A percentile compares a stretch with the other conserved stretches of the same genome.
Evolutionary conservation across 2,888 invertebrate genomes (phyloP).

Genomic region (Drosophila meridionalis): DNA sequence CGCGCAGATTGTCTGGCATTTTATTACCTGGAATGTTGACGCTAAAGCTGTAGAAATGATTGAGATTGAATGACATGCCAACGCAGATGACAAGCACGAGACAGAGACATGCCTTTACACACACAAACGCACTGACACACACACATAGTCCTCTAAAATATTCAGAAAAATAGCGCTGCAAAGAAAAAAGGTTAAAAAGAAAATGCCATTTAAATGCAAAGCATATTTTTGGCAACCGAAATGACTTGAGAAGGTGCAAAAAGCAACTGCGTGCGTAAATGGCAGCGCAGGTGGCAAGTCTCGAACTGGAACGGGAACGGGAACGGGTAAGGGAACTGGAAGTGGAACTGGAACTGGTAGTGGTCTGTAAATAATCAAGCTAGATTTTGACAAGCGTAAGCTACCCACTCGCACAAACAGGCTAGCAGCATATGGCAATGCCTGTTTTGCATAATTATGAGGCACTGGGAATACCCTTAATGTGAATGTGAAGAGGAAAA

Average conservation of each 20-base stretch:
- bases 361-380: slow-evolving; percentile 61
- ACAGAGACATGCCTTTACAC: slow-evolving; percentile 47
- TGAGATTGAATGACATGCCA: slow-evolving; percentile 77
- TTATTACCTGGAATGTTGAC: slow-evolving; percentile 77
- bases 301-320: too few relatives aligned
- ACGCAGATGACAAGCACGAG: slow-evolving; percentile 46
- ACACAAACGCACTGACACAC: slow-evolving; percentile 15
- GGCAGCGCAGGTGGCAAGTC: slow-evolving; percentile 15
- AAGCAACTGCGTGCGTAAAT: slow-evolving; percentile 35
- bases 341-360: slow-evolving; percentile 2
- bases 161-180: slow-evolving; percentile 45
- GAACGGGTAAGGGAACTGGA: background rate
- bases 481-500: background rate
- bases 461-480: background rate
- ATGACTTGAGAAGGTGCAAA: slow-evolving; percentile 54
- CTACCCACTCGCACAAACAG: slow-evolving; percentile 8
- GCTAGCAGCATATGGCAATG: slow-evolving; percentile 10
- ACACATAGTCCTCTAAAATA: slow-evolving; percentile 49
- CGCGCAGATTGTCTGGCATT: slow-evolving; percentile 77
- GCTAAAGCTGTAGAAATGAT: slow-evolving; percentile 72
- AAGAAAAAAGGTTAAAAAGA: slow-evolving; percentile 50
- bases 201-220: slow-evolving; percentile 77
- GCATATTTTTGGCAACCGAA: slow-evolving; percentile 66
- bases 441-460: background rate
- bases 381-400: slow-evolving; percentile 56